These are phyloP conservation scores for Ophioninae sp. DNA, from an alignment of 2,888 invertebrate species.

Conservation along the genomic window DNA sequence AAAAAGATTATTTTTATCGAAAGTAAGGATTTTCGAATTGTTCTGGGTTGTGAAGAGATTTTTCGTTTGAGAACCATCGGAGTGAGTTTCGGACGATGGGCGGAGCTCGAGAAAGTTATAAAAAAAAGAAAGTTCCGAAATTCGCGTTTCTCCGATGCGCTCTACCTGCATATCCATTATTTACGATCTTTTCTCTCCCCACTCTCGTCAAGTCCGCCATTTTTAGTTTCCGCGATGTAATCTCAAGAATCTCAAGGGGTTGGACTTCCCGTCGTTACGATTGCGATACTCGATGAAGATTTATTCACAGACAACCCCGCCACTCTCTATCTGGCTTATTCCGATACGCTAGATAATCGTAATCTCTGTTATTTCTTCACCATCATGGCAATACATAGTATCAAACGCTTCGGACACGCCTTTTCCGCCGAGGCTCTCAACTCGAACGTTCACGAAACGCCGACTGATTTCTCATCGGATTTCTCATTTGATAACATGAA, in stretches of 20 bases:
- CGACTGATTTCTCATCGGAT: neutral
- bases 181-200: constrained; percentile 18
- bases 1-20: too few relatives aligned
- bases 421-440: constrained; percentile 48
- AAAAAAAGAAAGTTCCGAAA: constrained; percentile 21
- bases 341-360: constrained; percentile 32
- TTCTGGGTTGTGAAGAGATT: neutral
- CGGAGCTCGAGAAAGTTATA: constrained; percentile 34
- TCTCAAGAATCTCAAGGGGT: constrained; percentile 11
- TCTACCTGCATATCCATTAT: constrained; percentile 33
- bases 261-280: neutral
- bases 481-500: neutral
- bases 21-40: too few relatives aligned
- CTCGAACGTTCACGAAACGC: neutral
- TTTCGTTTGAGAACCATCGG: constrained; percentile 45
- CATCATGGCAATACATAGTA: constrained; percentile 33
- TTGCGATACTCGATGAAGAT: constrained; percentile 3
- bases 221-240: constrained; percentile 13
- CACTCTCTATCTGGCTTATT: constrained; percentile 31
- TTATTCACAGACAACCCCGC: constrained; percentile 23
- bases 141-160: constrained; percentile 23
- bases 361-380: constrained; percentile 48
- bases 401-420: constrained; percentile 51
- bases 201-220: constrained; percentile 18
- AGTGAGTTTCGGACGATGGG: constrained; percentile 40